Percentiles rank a stretch among this genome's conserved stretches.
Evolutionary conservation across 2,797 vertebrate species (phyloP).

Genomic region (Acipenser transmontanus): DNA sequence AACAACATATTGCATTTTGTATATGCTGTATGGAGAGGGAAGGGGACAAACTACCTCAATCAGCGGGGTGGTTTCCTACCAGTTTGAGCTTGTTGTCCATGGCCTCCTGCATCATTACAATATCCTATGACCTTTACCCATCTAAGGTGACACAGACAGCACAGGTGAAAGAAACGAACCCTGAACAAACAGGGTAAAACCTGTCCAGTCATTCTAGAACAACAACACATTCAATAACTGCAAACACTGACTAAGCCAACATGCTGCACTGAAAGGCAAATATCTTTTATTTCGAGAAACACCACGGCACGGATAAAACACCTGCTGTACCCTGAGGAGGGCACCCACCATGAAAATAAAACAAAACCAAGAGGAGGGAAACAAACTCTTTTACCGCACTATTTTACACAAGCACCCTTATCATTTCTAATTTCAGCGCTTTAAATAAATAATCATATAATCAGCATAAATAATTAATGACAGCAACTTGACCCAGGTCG

Average conservation of each 20-base stretch:
- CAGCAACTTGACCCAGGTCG: not conserved
- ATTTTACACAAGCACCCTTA: not conserved
- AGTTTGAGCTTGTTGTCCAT: not conserved
- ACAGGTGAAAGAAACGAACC: not conserved
- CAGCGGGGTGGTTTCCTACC: too few relatives aligned
- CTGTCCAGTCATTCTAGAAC: not conserved
- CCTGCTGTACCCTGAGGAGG: too few relatives aligned
- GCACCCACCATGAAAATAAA: not conserved
- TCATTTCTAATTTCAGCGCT: not conserved
- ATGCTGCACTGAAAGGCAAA: too few relatives aligned
- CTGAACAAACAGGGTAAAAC: not conserved
- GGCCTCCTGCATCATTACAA: not conserved
- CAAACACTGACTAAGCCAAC: too few relatives aligned
- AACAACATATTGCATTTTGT: too few relatives aligned
- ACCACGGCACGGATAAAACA: too few relatives aligned
- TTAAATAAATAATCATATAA: not conserved
- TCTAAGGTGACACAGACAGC: not conserved
- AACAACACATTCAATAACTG: too few relatives aligned
- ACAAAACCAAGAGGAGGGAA: not conserved
- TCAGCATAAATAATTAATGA: not conserved
- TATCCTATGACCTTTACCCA: not conserved
- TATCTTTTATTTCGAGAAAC: too few relatives aligned
- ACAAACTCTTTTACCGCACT: not conserved
- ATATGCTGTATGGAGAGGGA: too few relatives aligned
- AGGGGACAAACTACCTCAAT: too few relatives aligned